Percentiles rank a stretch among this genome's conserved stretches.
Evolutionary conservation across 2,888 invertebrate species (phyloP).

Genomic region (Ochropleura leucogaster): DNA sequence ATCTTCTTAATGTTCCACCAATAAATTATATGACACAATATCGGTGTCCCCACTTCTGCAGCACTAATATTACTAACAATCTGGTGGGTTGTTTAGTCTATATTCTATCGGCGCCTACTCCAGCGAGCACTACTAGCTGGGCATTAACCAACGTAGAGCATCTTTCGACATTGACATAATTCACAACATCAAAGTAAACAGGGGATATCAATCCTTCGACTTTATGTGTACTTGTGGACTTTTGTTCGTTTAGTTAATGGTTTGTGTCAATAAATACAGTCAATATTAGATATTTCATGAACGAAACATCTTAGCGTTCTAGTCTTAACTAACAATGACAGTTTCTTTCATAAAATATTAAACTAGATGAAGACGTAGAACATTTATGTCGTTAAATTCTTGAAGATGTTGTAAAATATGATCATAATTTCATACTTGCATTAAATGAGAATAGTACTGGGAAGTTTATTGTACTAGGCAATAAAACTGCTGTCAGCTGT

Average conservation of each 20-base stretch:
- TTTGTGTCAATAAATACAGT: constrained; percentile 30
- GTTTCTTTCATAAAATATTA: constrained; percentile 7
- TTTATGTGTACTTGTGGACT: constrained; percentile 41
- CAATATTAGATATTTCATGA: constrained; percentile 32
- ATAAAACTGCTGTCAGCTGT: not conserved
- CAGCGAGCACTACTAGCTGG: constrained; percentile 21
- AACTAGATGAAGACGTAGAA: not conserved
- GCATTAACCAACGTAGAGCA: constrained; percentile 39
- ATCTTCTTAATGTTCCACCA: constrained; percentile 37
- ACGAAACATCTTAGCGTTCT: constrained; percentile 27
- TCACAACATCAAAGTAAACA: constrained; percentile 55
- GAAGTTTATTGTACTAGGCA: not conserved
- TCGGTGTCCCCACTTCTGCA: constrained; percentile 23
- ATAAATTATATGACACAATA: constrained; percentile 45
- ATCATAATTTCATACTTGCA: constrained; percentile 12
- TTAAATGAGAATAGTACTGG: constrained; percentile 17
- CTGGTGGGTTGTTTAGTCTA: constrained; percentile 47
- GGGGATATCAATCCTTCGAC: constrained; percentile 36
- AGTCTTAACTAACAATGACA: constrained; percentile 12
- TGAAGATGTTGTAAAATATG: constrained; percentile 24
- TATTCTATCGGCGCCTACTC: constrained; percentile 44
- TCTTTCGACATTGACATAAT: constrained; percentile 60
- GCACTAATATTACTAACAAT: constrained; percentile 29
- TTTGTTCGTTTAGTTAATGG: constrained; percentile 35
- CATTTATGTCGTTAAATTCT: constrained; percentile 24